Base-by-base conservation (phyloP, 1,140 invertebrate species). In the Sycophaga agraensis region DNA sequence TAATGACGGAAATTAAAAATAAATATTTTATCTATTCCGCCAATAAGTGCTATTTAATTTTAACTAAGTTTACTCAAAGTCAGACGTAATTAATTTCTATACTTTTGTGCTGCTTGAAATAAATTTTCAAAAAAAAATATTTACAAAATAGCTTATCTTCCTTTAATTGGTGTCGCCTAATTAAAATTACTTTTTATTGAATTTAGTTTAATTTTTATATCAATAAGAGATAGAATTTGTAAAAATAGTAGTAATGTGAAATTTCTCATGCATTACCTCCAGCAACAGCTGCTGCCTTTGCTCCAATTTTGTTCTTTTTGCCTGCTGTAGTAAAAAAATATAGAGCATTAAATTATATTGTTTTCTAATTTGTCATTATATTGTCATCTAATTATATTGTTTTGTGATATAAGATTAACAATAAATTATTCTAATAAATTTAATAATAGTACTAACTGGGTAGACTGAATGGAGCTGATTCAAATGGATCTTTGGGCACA, bases 381-480 rank as follows among this genome's bases (percentile, higher is more conserved):
- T n/a, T n/a, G n/a, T n/a, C n/a, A n/a, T n/a, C n/a, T n/a, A n/a
- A n/a, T n/a, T n/a, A n/a, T n/a, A n/a, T n/a, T n/a, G n/a, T n/a
- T n/a, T n/a, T n/a, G n/a, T n/a, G n/a, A n/a, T n/a, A n/a, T n/a
- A n/a, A n/a, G n/a, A n/a, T n/a, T n/a, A n/a, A n/a, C n/a, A n/a
- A n/a, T n/a, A n/a, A n/a, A n/a, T n/a, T n/a, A n/a, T n/a, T n/a
- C n/a, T n/a, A n/a, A n/a, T n/a, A n/a, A n/a, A n/a, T n/a, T n/a
- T n/a, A n/a, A n/a, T n/a, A 53, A 62, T 35, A 65, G 35, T 9
- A 71, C 81, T 79, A 77, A 86, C 85, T 82, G 72, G 89, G 88
- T 76, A 89, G 84, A 79, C 84, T 90, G 73, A 93, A 92, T 35
- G 91, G 91, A 59, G 90, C 91, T 66, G 88, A 88, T 70, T 89